These are phyloP conservation scores for Trichechus manatus DNA, from an alignment of 2,113 vertebrate species.

Conservation along the genomic window DNA sequence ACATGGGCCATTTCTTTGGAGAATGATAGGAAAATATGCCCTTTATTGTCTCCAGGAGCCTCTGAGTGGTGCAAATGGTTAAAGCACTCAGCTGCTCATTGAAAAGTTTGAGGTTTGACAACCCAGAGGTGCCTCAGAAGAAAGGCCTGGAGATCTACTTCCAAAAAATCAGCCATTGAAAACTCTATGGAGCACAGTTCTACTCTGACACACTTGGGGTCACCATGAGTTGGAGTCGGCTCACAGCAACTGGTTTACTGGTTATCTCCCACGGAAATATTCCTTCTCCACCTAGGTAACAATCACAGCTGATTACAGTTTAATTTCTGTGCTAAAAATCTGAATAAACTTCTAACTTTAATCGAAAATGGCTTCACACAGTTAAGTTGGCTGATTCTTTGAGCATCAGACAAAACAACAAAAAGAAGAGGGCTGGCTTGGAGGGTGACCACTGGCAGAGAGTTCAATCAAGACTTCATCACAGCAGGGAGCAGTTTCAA, in stretches of 20 bases:
- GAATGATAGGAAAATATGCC: too few species aligned
- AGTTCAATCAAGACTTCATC: rapidly evolving
- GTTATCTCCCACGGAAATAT: neutral
- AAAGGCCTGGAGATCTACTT: neutral
- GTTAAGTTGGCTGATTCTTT: rapidly evolving
- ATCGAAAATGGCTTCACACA: neutral
- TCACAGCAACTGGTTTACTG: too few species aligned
- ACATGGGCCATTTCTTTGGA: rapidly evolving
- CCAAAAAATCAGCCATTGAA: neutral
- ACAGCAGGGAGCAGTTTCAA: rapidly evolving
- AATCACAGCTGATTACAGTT: neutral
- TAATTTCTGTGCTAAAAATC: neutral
- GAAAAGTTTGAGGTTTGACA: neutral
- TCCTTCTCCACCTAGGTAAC: too few species aligned
- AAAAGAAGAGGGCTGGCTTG: neutral
- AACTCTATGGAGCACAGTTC: too few species aligned
- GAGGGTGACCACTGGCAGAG: rapidly evolving
- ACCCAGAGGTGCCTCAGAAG: neutral
- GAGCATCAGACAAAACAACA: neutral
- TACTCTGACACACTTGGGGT: too few species aligned
- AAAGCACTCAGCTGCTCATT: neutral
- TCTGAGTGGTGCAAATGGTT: neutral
- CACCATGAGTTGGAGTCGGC: too few species aligned
- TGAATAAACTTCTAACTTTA: neutral
- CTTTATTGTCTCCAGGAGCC: neutral